Evolutionary conservation across 2,888 invertebrate genomes (phyloP), one percentile per base, ranked within the genome.

Genomic region (Homarus gammarus): DNA sequence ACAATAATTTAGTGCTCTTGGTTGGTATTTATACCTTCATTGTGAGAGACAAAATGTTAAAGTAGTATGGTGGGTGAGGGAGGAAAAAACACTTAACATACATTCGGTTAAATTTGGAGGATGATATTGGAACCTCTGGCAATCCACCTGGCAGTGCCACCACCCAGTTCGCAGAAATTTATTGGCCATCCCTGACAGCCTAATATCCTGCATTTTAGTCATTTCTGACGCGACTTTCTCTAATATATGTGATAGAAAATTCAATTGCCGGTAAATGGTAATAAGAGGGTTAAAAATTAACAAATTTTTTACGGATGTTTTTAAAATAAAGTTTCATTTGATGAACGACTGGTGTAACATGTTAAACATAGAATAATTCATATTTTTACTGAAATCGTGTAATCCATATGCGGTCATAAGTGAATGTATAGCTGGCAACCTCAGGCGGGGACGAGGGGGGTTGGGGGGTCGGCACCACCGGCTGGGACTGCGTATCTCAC

Each of bases 401-500:
- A 6, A 72, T 72, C 15, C 10, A 10, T 36, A 12, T 72, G 0
- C 15, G 12, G 72, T 5, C 36, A 72, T 6, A 31, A 31, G 36
- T 31, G 18, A 70, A 18, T 64, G 72, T n/a, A 2, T 72, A 40
- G 36, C 6, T 72, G 36, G 72, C 72, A 36, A 40, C 40, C 40
- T 18, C 18, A 18, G 36, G 72, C 15, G 72, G 72, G 70, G 31
- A 31, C n/a, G 36, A 70, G 2, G 2, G n/a, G 70, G 31, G 40
- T 2, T 6, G 72, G 72, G 72, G 40, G 36, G 72, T 1, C 18
- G 15, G 44, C 44, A 27, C 38, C 31, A 2, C 18, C n/a, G 73
- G 40, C 18, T 73, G 73, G 38, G 40, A 40, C 73, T 73, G 73
- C 64, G 64, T 64, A 64, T 64, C 64, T 64, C 64, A 64, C 64